These are phyloP conservation scores for Ips typographus DNA, from an alignment of 1,140 invertebrate genomes.

Conservation along the genomic window DNA sequence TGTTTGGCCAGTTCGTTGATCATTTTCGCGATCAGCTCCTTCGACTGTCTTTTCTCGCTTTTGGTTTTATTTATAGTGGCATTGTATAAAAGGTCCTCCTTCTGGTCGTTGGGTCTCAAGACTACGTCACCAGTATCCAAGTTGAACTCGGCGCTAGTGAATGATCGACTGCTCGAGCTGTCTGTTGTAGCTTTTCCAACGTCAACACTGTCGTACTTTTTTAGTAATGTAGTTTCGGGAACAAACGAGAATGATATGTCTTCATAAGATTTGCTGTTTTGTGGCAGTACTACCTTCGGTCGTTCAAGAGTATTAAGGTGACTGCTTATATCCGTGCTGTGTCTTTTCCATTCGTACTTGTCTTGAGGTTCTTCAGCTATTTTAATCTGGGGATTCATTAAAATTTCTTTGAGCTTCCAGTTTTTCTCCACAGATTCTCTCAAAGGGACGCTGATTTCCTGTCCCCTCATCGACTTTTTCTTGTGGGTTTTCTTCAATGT, in stretches of 20 bases:
- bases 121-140: slow-evolving; percentile 19
- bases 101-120: neutral
- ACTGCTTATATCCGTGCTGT: slow-evolving; percentile 33
- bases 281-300: too few relatives aligned
- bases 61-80: slow-evolving; percentile 25
- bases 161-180: slow-evolving; percentile 9
- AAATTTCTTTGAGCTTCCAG: slow-evolving; percentile 40
- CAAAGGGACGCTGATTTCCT: slow-evolving; percentile 41
- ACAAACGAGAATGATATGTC: slow-evolving; percentile 36
- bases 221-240: slow-evolving; percentile 22
- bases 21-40: slow-evolving; percentile 7
- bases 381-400: slow-evolving; percentile 32
- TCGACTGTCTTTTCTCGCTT: slow-evolving; percentile 3
- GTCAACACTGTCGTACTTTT: neutral
- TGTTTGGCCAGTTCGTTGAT: slow-evolving; percentile 12
- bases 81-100: slow-evolving; percentile 31
- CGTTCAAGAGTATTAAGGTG: neutral
- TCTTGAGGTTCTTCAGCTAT: neutral
- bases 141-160: slow-evolving; percentile 38
- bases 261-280: slow-evolving; percentile 34
- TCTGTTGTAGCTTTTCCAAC: neutral
- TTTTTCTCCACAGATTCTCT: slow-evolving; percentile 42
- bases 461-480: slow-evolving; percentile 31
- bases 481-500: slow-evolving; percentile 37
- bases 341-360: slow-evolving; percentile 5